Base-by-base conservation (phyloP, 1,140 invertebrate genomes). In the Drosophila equinoxialis region DNA sequence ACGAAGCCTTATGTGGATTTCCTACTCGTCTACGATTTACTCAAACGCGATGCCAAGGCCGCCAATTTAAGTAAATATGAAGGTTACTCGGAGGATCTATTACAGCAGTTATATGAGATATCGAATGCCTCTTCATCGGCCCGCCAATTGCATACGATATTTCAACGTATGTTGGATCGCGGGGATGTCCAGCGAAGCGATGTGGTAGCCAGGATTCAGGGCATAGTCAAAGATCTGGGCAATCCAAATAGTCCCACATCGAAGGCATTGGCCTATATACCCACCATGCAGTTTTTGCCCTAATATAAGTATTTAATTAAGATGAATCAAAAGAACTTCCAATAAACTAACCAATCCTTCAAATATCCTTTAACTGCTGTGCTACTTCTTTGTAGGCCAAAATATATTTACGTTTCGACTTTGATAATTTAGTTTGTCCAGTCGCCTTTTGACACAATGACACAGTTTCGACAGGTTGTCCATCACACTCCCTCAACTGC, bases 1-100 rank as follows among this genome's bases (percentile, higher is more conserved):
- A 92, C 91, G 1, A 91, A 91, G 45, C 91, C 91, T 0, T 92
- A 92, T 62, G 91, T 92, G 5, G 90, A 91, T 48, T 91, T 92
- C 61, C 61, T 92, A 37, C 74, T 92, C 33, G 79, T 92, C 10
- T 92, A 92, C 59, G 91, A 92, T 70, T 64, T 92, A n/a, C 68
- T 92, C 0, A 92, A 92, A 66, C 90, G 91, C 4, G 91, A 92
- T 65, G 91, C 91, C 6, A 92, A 92, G 55, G 81, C 90, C 1
- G 74, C 82, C 1, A 92, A 91, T 75, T 72, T 92, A 0, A 91
- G 81, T 65, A 90, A 91, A 83, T 92, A 92, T 42, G 85, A 90
- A 45, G 91, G 91, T 3, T 92, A 92, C 26, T 78, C 89, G 0
- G 83, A 91, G 58, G 79, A 92, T 13, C 61, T 92, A 58, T 58